Base-by-base conservation (phyloP, 1,140 invertebrate species). In the Anoplolepis gracilipes region DNA sequence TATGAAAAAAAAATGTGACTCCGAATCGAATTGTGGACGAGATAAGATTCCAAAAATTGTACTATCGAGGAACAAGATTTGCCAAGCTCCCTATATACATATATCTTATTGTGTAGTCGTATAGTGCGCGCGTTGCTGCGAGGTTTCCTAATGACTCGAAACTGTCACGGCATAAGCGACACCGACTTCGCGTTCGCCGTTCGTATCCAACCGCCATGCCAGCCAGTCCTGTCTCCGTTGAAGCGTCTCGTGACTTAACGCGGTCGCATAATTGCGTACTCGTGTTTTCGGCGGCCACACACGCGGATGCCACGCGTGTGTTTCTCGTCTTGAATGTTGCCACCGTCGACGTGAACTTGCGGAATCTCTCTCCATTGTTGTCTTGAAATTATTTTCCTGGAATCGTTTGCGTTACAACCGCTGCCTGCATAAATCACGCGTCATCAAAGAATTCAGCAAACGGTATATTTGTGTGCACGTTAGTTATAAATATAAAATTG, bases 211-310 rank as follows among this genome's bases (percentile, higher is more conserved):
- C 85, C 53, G 25, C 64, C 28, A 49, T 42, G 22, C 10, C 57
- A 25, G 25, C 8, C 33, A 61, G 49, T 22, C 30, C 46, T 6
- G 46, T 55, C 49, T 85, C 85, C 87, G 91, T 91, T 92, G 90
- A 87, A 77, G 85, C 84, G 84, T 91, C 90, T 91, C 78, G 25
- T 22, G 90, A 85, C 91, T 91, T 92, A 91, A 90, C 84, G 87
- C 89, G 90, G 85, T 88, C 91, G 84, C 89, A 89, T 91, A 91
- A 92, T 91, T 90, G 87, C 82, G 70, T 87, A 92, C 87, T 89
- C 85, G 70, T 87, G 91, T 87, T 91, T 87, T 91, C 86, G 89
- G 67, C 75, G 81, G 89, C 73, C 87, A 85, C 87, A 87, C 88
- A 75, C 59, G 70, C 77, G 72, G 28, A 46, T 28, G 42, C 65